Percentiles rank a stretch among this genome's conserved stretches.
Conservation (phyloP, 2,113 vertebrate species). For the Dermatemys mawii region DNA sequence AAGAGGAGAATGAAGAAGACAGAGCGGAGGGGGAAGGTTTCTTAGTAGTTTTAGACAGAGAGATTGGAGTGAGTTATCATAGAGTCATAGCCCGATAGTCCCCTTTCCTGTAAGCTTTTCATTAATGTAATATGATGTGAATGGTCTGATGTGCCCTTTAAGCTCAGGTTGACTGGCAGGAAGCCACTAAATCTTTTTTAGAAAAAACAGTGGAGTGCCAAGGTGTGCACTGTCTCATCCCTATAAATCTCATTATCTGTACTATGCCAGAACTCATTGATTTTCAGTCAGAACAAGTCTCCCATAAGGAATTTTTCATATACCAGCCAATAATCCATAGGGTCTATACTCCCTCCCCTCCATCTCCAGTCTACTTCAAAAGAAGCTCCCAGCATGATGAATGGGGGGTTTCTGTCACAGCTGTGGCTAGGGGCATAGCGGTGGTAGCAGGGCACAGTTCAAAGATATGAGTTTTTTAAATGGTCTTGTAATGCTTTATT, state of each 20-base stretch:
- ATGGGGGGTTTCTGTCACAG: slow-evolving; percentile 27
- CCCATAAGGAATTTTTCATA: slow-evolving; percentile 35
- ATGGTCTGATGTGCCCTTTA: slow-evolving; percentile 59
- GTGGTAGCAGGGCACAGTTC: slow-evolving; percentile 18
- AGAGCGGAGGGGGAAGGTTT: background rate
- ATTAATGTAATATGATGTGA: slow-evolving; percentile 39
- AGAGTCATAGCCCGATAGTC: slow-evolving; percentile 2
- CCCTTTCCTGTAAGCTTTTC: slow-evolving; percentile 45
- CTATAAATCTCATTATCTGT: slow-evolving; percentile 65
- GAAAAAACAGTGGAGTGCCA: slow-evolving; percentile 58
- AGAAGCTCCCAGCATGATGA: slow-evolving; percentile 20
- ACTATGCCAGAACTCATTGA: background rate
- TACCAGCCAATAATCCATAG: slow-evolving; percentile 42
- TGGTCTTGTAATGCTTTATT: slow-evolving; percentile 62
- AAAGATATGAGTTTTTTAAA: slow-evolving; percentile 32
- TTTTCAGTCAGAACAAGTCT: slow-evolving; percentile 54
- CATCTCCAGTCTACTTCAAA: slow-evolving; percentile 39
- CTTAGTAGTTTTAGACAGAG: background rate
- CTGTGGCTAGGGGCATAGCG: background rate
- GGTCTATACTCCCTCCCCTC: slow-evolving; percentile 9
- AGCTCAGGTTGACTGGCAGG: slow-evolving; percentile 54
- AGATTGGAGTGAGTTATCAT: slow-evolving; percentile 3
- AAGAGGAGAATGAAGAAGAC: background rate
- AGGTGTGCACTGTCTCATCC: slow-evolving; percentile 21
- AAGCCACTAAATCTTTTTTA: slow-evolving; percentile 15